These are phyloP conservation scores for fruit fly (Drosophila melanogaster) DNA, from an alignment of 1,140 invertebrate species.

Conservation along the genomic window DNA sequence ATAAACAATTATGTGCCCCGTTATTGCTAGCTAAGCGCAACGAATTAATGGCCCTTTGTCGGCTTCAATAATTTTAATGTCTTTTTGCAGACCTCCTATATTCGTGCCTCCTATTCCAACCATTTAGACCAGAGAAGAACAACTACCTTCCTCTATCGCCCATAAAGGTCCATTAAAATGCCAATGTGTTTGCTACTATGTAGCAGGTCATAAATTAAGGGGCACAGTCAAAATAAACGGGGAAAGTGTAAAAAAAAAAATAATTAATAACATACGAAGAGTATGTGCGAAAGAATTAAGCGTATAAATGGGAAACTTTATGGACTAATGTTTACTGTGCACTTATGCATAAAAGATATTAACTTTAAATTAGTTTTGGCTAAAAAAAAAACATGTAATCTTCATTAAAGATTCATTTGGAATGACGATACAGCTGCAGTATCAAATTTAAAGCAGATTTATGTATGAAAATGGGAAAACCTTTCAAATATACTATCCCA, in stretches of 20 bases:
- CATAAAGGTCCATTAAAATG: conserved; percentile 79
- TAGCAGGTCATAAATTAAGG: conserved; percentile 71
- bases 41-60: conserved; percentile 77
- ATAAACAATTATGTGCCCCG: conserved; percentile 78
- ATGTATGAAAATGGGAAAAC: too few species aligned
- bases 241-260: conserved; percentile 36
- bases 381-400: too few species aligned
- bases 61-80: conserved; percentile 81
- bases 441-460: too few species aligned
- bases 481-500: background rate
- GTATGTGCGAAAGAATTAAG: conserved; percentile 23
- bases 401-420: too few species aligned
- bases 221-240: conserved; percentile 49
- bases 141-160: conserved; percentile 26
- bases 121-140: background rate
- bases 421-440: too few species aligned
- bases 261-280: conserved; percentile 63
- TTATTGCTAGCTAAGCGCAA: conserved; percentile 76
- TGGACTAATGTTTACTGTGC: conserved; percentile 2
- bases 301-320: conserved; percentile 20
- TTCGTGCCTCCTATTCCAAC: background rate
- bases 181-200: conserved; percentile 77
- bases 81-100: conserved; percentile 23
- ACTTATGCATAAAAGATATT: too few species aligned
- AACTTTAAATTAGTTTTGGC: background rate